These are phyloP conservation scores for Rhizomys pruinosus DNA, from an alignment of 2,113 vertebrate genomes.

Conservation along the genomic window DNA sequence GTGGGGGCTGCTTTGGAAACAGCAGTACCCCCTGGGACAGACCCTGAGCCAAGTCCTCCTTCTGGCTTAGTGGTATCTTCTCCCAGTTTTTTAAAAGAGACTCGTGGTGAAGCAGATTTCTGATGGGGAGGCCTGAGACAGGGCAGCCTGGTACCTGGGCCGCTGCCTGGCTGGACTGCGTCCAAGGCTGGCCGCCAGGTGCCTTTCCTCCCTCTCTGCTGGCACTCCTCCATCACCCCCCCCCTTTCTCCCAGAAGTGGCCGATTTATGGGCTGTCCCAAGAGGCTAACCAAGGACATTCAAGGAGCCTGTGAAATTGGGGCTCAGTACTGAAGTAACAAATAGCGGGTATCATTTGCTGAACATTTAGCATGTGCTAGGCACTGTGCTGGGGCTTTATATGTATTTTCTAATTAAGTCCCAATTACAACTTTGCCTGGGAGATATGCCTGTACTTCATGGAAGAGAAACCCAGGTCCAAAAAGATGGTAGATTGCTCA, in stretches of 20 bases:
- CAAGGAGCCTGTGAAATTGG: constrained; percentile 3
- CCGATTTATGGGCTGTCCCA: background rate
- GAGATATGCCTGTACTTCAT: background rate
- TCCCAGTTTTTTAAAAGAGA: constrained; percentile 5
- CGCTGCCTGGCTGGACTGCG: constrained; percentile 50
- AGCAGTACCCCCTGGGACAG: background rate
- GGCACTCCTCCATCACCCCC: background rate
- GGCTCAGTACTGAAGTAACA: background rate
- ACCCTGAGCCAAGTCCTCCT: background rate
- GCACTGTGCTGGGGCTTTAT: background rate
- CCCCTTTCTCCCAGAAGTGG: background rate
- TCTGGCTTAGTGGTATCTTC: background rate
- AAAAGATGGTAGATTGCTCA: background rate
- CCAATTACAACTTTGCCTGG: background rate
- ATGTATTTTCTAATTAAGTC: background rate
- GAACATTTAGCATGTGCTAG: background rate
- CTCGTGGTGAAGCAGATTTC: background rate
- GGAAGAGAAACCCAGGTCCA: background rate
- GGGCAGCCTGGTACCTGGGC: constrained; percentile 73
- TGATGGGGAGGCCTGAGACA: constrained; percentile 59
- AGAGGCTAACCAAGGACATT: background rate
- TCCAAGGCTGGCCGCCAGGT: background rate
- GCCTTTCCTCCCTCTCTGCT: background rate
- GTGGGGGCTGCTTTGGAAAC: background rate
- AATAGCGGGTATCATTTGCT: background rate